Percentiles rank a stretch among this genome's conserved stretches.
Evolutionary conservation across 2,797 vertebrate genomes (phyloP).

Genomic region (Adrianichthys oophorus): DNA sequence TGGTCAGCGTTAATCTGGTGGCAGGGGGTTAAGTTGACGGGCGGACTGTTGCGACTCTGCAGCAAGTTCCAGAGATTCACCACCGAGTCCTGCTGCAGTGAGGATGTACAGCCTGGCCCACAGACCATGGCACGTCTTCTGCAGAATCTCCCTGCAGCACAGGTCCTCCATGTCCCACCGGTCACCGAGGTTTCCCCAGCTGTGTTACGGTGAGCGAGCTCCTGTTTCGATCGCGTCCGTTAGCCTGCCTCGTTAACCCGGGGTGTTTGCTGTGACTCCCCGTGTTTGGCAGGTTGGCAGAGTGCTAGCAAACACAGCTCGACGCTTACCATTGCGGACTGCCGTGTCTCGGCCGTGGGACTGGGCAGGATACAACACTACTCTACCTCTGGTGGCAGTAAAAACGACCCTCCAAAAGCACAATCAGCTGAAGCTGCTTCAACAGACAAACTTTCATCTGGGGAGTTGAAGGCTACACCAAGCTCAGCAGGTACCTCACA

Average conservation of each 20-base stretch:
- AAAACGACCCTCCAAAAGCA: constrained; percentile 73
- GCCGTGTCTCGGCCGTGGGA: constrained; percentile 70
- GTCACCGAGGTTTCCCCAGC: constrained; percentile 52
- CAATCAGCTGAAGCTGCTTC: constrained; percentile 38
- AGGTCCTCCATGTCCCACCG: constrained; percentile 61
- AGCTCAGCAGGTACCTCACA: constrained; percentile 45
- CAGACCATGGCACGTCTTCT: constrained; percentile 80
- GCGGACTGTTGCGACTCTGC: constrained; percentile 24
- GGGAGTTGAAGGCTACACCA: constrained; percentile 32
- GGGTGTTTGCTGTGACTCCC: neutral
- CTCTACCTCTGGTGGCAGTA: constrained; percentile 80
- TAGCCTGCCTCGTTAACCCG: too few relatives aligned
- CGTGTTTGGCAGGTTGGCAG: constrained; percentile 81
- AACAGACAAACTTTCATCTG: constrained; percentile 42
- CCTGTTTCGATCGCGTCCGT: too few relatives aligned
- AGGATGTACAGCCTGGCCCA: constrained; percentile 81
- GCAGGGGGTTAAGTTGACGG: constrained; percentile 23
- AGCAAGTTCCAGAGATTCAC: constrained; percentile 49
- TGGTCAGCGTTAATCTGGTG: constrained; percentile 34
- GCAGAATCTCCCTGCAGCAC: constrained; percentile 74
- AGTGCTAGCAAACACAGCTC: constrained; percentile 70
- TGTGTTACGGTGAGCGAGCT: constrained; percentile 65
- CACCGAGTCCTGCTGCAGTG: constrained; percentile 39
- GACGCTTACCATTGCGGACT: constrained; percentile 73
- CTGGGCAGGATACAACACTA: constrained; percentile 84